Percentiles rank a stretch among this genome's conserved stretches.
Evolutionary conservation across 2,113 vertebrate species (phyloP).

Genomic region (Tragelaphus scriptus): DNA sequence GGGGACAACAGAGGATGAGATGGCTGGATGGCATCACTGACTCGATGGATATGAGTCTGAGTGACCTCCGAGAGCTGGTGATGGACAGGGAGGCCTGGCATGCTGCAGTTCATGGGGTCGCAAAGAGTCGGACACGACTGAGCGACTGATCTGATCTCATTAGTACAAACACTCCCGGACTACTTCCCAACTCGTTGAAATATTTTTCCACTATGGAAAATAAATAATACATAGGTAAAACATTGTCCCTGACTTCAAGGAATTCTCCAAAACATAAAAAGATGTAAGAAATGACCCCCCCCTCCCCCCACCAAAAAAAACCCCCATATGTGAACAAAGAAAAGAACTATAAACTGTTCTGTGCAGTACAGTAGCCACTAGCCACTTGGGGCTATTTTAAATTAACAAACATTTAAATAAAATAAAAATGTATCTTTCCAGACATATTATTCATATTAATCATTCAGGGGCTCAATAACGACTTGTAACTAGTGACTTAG

Average conservation of each 20-base stretch:
- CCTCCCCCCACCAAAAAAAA: neutral
- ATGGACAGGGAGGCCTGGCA: too few relatives aligned
- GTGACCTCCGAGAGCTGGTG: too few relatives aligned
- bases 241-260: neutral
- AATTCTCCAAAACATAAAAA: conserved; percentile 1
- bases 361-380: neutral
- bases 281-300: neutral
- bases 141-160: too few relatives aligned
- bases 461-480: neutral
- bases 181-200: neutral
- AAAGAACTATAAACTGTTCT: neutral
- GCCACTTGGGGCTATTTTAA: neutral
- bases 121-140: too few relatives aligned
- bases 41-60: too few relatives aligned
- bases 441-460: neutral
- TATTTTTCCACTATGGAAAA: neutral
- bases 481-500: neutral
- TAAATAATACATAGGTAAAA: neutral
- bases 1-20: too few relatives aligned
- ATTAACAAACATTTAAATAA: neutral
- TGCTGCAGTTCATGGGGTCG: too few relatives aligned
- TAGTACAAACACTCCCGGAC: neutral
- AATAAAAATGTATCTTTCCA: neutral
- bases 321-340: neutral
- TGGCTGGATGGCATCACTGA: too few relatives aligned